Percentiles rank a stretch among this genome's conserved stretches.
These are phyloP conservation scores for Myotis planiceps DNA, from an alignment of 2,797 vertebrate genomes.

Conservation along the genomic window DNA sequence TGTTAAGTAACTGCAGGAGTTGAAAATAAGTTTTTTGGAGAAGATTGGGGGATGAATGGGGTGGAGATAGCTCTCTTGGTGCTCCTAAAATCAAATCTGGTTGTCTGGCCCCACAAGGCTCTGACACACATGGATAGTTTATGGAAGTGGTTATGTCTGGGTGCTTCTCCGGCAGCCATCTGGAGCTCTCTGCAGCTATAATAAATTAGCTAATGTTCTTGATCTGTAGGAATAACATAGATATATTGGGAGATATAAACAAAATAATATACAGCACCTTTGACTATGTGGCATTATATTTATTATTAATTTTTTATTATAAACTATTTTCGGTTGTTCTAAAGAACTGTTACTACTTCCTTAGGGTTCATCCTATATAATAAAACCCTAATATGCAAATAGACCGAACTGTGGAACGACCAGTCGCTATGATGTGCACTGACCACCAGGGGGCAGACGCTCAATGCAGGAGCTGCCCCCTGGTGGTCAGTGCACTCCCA, in stretches of 20 bases:
- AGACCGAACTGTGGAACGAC: rapidly evolving
- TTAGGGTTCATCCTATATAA: not conserved
- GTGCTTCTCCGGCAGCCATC: not conserved
- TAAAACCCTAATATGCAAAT: no score
- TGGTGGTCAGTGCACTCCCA: no score
- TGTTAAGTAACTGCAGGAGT: not conserved
- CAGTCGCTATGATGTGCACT: no score
- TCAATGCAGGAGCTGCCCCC: no score
- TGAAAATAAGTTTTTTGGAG: not conserved
- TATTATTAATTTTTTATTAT: conserved; percentile 22
- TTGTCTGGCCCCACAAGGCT: not conserved
- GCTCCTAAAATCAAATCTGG: not conserved
- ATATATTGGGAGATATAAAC: not conserved
- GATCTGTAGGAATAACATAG: not conserved
- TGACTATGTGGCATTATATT: not conserved
- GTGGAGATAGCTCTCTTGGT: not conserved
- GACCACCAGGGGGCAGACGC: no score
- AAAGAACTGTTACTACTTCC: not conserved
- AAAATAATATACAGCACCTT: not conserved
- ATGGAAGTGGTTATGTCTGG: not conserved
- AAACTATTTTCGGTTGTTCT: not conserved
- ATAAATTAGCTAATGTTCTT: not conserved
- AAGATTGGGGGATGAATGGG: not conserved
- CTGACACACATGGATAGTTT: not conserved
- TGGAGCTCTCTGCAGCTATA: not conserved